phyloP scores from a whole-genome alignment of 2,888 invertebrate species.

The Eudasyphora cyanicolor region DNA sequence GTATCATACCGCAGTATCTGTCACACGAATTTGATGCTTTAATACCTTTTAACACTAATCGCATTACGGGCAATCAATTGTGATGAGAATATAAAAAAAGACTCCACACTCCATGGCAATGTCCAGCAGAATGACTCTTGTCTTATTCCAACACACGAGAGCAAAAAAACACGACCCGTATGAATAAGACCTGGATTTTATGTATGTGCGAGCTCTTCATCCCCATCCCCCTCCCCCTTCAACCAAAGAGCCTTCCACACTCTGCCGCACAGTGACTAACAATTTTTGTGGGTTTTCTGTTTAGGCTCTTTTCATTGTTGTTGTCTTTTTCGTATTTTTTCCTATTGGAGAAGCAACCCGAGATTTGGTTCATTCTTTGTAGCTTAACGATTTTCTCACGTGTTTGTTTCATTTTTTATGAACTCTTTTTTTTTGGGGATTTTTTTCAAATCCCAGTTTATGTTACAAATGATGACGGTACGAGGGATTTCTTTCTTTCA shows the following conservation, averaged over 20 bases:
- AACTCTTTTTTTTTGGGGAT: not conserved
- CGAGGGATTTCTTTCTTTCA: not conserved
- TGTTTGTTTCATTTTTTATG: slow-evolving; percentile 54
- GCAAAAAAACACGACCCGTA: not conserved
- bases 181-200: not conserved
- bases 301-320: slow-evolving; percentile 25
- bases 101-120: slow-evolving; percentile 19
- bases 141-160: not conserved
- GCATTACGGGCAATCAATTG: slow-evolving; percentile 79
- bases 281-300: slow-evolving; percentile 44
- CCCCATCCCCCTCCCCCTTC: too few relatives aligned
- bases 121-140: slow-evolving; percentile 51
- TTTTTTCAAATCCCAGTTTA: not conserved
- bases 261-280: slow-evolving; percentile 48
- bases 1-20: slow-evolving; percentile 65
- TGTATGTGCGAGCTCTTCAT: slow-evolving; percentile 47
- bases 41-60: slow-evolving; percentile 80
- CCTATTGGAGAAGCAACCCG: not conserved
- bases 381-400: slow-evolving; percentile 68
- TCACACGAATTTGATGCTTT: slow-evolving; percentile 80
- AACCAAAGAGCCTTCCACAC: slow-evolving; percentile 35
- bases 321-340: not conserved
- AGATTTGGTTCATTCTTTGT: slow-evolving; percentile 20
- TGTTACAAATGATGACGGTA: slow-evolving; percentile 3
- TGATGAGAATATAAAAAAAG: slow-evolving; percentile 79